Evolutionary conservation across 2,888 invertebrate species (phyloP), one percentile per base, ranked within the genome.

Genomic region (Nebria brevicollis): DNA sequence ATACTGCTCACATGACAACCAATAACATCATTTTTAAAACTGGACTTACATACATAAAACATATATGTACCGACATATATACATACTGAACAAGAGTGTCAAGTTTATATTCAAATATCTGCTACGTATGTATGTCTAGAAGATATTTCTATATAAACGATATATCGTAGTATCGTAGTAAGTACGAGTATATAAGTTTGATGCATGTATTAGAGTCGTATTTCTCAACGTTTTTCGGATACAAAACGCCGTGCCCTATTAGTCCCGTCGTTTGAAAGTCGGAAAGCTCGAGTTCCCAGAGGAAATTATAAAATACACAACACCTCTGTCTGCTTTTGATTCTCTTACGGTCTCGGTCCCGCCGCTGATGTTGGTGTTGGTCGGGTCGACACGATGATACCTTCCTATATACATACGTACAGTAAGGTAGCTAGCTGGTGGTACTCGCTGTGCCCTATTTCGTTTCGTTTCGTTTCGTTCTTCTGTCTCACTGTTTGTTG

Each of bases 241-340:
- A 70, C 25, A 34, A 70, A 70, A 70, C 70, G 34, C 70, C 25
- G 70, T 70, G 83, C 83, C 83, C 83, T 82, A 83, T 83, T 84
- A 83, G 83, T 83, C 83, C 84, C 82, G 82, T 83, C 83, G 83
- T 82, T 84, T 80, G 75, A 75, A 80, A 80, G 80, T 70, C 75
- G 70, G 78, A 78, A 64, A 82, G 83, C 83, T 84, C 77, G 77
- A 70, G 83, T 82, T 89, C 88, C 89, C 89, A 86, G 83, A 88
- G 89, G 89, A 89, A 89, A 89, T 89, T 89, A 89, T 87, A 87
- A 88, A 88, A 88, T 87, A 87, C 87, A 86, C 84, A 84, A 81
- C 81, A 80, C 80, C 80, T 80, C 75, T 77, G 77, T 77, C 72
- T 80, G 80, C 72, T 84, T 84, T 84, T 84, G 85, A 84, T 85